phyloP scores from a whole-genome alignment of 1,140 invertebrate species.

The Ceratoteleas bidentatus region DNA sequence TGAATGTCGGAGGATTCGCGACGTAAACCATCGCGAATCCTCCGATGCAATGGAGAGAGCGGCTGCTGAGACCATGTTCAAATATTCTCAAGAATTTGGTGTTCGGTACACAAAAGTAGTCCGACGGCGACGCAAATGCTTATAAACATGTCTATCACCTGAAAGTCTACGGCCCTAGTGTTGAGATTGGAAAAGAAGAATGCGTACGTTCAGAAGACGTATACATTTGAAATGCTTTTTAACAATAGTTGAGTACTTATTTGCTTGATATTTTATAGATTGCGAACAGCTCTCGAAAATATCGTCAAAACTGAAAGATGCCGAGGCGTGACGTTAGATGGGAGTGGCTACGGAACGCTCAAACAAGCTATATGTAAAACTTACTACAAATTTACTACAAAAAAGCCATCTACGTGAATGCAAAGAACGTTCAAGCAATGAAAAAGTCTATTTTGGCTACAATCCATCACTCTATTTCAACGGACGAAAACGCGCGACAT shows the following conservation, averaged over 20 bases:
- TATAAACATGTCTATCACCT: slow-evolving; percentile 15
- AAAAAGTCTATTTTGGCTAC: slow-evolving; percentile 18
- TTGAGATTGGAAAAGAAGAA: slow-evolving; percentile 22
- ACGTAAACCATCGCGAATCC: slow-evolving; percentile 1
- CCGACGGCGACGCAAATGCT: slow-evolving; percentile 18
- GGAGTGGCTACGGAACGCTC: slow-evolving; percentile 11
- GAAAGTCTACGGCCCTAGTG: slow-evolving; percentile 18
- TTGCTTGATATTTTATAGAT: slow-evolving; percentile 1
- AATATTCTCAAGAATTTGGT: slow-evolving; percentile 14
- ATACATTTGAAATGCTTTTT: background rate
- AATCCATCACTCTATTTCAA: slow-evolving; percentile 24
- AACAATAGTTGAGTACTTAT: background rate
- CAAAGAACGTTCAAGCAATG: slow-evolving; percentile 9
- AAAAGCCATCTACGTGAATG: slow-evolving; percentile 38
- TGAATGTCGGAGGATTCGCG: too few species aligned
- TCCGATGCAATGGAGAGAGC: slow-evolving; percentile 15
- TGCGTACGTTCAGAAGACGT: slow-evolving; percentile 28
- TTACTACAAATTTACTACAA: slow-evolving; percentile 19
- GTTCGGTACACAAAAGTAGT: slow-evolving; percentile 9
- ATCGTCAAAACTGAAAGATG: slow-evolving; percentile 2
- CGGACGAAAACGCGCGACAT: slow-evolving; percentile 20
- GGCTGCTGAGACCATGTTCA: slow-evolving; percentile 19
- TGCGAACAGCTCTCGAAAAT: slow-evolving; percentile 27
- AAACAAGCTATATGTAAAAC: slow-evolving; percentile 21
- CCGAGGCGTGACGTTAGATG: slow-evolving; percentile 19